phyloP scores from a whole-genome alignment of 2,113 vertebrate genomes.

The Platichthys flesus region DNA sequence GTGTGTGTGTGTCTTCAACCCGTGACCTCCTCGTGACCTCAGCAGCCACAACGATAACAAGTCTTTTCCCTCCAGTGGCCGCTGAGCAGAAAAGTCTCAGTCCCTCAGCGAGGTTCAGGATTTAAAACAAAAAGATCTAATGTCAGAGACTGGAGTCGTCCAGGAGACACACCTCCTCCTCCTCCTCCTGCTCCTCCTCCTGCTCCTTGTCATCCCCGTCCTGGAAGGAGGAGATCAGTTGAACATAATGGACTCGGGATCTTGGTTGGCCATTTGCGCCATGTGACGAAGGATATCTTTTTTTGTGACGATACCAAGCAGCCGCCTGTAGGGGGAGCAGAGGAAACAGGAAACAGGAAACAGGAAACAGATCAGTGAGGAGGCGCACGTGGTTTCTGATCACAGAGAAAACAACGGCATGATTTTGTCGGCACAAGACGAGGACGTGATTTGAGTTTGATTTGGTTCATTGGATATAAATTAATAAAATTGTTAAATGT shows the following conservation, averaged over 20 bases:
- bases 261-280: constrained; percentile 99
- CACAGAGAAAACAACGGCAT: constrained; percentile 15
- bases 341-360: neutral
- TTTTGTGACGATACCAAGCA: constrained; percentile 99
- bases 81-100: constrained; percentile 8
- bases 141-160: constrained; percentile 90
- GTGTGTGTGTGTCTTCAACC: constrained; percentile 19
- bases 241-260: constrained; percentile 99
- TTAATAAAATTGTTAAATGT: neutral
- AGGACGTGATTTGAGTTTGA: neutral
- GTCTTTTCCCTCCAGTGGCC: constrained; percentile 15
- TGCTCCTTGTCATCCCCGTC: constrained; percentile 83
- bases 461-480: neutral
- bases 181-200: constrained; percentile 78
- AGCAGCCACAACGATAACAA: constrained; percentile 53
- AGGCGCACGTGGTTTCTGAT: neutral
- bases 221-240: constrained; percentile 90
- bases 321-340: constrained; percentile 87
- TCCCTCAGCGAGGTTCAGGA: constrained; percentile 39
- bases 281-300: constrained; percentile 99
- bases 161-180: constrained; percentile 91
- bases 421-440: constrained; percentile 68
- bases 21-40: constrained; percentile 40
- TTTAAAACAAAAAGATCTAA: constrained; percentile 33
- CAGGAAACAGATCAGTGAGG: neutral